phyloP scores from a whole-genome alignment of 2,888 invertebrate genomes.

The Hololepta plana region DNA sequence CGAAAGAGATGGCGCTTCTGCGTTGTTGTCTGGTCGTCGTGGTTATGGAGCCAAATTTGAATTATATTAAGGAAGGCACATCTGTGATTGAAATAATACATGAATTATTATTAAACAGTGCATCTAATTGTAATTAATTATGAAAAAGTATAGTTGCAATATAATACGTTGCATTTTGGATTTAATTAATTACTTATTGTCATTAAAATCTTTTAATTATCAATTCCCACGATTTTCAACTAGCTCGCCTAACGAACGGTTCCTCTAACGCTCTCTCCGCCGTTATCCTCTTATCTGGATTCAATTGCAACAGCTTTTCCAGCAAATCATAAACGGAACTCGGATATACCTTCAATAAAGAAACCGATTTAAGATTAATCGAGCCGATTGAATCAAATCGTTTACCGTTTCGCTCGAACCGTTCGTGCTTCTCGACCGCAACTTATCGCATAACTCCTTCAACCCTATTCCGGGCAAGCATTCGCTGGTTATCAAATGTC shows the following conservation, averaged over 20 bases:
- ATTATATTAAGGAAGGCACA: no score
- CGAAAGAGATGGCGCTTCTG: conserved; percentile 15
- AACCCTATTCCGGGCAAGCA: conserved; percentile 31
- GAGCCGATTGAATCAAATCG: background rate
- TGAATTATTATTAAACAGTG: no score
- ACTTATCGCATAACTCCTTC: conserved; percentile 27
- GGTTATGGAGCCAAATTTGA: no score
- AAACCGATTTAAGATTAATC: conserved; percentile 3
- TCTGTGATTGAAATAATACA: no score
- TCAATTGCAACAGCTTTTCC: conserved; percentile 51
- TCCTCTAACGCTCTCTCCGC: conserved; percentile 59
- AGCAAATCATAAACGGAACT: conserved; percentile 57
- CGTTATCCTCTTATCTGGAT: conserved; percentile 53
- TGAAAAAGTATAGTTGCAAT: no score
- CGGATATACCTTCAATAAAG: conserved; percentile 32
- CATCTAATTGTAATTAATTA: no score
- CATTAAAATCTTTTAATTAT: no score
- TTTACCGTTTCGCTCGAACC: conserved; percentile 22
- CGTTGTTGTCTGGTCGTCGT: no score
- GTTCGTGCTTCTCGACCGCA: conserved; percentile 24
- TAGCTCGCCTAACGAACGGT: conserved; percentile 41
- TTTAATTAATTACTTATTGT: no score
- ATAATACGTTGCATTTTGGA: no score
- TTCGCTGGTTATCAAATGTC: conserved; percentile 34
- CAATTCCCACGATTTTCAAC: no score